Evolutionary conservation across 2,797 vertebrate species (phyloP), one percentile per base, ranked within the genome.

Genomic region (Arrhamphus sclerolepis): DNA sequence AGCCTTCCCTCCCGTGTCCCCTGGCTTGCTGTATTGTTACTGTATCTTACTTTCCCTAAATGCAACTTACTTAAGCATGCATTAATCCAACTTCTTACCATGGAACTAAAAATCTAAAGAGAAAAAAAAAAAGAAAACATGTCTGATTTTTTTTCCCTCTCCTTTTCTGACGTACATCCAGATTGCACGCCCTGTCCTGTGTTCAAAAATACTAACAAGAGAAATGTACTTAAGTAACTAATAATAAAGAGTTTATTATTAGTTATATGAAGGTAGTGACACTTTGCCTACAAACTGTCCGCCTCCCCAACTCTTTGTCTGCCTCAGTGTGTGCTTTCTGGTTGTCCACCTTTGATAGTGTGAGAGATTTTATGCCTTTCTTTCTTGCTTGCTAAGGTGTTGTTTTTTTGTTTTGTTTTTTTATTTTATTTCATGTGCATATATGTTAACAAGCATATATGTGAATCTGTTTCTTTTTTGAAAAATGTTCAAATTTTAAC

Each of bases 31-130:
- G 89, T 94, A 92, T 87, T 94, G 93, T 92, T 90, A 89, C 87
- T 93, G 94, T 87, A 85, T 84, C 86, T 92, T 95, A 96, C 94
- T 97, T 93, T 95, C 95, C 96, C 96, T 98, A 99, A 98, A 95
- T 97, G 96, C 97, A 98, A 98, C 97, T 98, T 97, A 95, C 94
- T 97, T 94, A 95, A 95, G 95, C 95, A 97, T 96, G 95, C 92
- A 92, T 94, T 92, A 91, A 93, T 90, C 88, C 82, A 70, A 83
- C 78, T 91, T 92, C 89, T 72, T 80, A 88, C 81, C 87, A 87
- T 92, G 89, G 64, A 87, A 83, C 80, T 75, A 77, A 85, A n/a
- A 87, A 85, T 48, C 56, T 56, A 75, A 72, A 51, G 31, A 63
- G n/a, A n/a, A n/a, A n/a, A n/a, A 76, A 73, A 79, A 47, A 38